Evolutionary conservation across 2,113 vertebrate species (phyloP).

Genomic region (Brachyistius frenatus): DNA sequence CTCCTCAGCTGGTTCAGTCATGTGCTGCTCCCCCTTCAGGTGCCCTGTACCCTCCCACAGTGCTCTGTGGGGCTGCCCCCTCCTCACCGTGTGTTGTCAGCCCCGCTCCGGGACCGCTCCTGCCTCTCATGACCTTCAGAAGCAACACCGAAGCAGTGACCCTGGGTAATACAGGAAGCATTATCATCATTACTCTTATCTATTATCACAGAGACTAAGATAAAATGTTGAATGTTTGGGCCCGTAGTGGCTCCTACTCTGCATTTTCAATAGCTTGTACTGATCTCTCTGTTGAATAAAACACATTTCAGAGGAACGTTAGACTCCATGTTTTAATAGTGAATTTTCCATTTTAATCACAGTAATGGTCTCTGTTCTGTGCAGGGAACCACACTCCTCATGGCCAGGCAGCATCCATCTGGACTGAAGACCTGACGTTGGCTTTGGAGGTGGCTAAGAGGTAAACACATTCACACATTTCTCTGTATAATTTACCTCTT

Average conservation of each 20-base stretch:
- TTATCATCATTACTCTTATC: too few relatives aligned
- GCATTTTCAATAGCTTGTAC: not conserved
- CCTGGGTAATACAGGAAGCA: slow-evolving; percentile 74
- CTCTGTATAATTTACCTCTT: not conserved
- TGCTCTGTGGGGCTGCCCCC: slow-evolving; percentile 86
- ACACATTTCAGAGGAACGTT: not conserved
- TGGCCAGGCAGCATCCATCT: slow-evolving; percentile 88
- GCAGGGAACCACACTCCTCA: slow-evolving; percentile 86
- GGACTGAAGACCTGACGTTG: slow-evolving; percentile 90
- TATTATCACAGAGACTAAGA: too few relatives aligned
- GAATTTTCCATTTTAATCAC: too few relatives aligned
- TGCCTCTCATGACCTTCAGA: slow-evolving; percentile 88
- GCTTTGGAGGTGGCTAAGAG: slow-evolving; percentile 89
- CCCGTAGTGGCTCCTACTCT: too few relatives aligned
- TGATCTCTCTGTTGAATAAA: too few relatives aligned
- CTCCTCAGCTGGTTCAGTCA: slow-evolving; percentile 86
- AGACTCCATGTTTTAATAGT: too few relatives aligned
- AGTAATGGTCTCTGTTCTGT: not conserved
- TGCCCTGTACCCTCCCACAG: slow-evolving; percentile 86
- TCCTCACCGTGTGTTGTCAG: slow-evolving; percentile 82
- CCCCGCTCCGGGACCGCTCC: slow-evolving; percentile 80
- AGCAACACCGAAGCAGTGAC: slow-evolving; percentile 86
- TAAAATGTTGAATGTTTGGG: too few relatives aligned
- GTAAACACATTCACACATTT: slow-evolving; percentile 60
- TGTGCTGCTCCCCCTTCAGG: slow-evolving; percentile 64